phyloP scores from a whole-genome alignment of 2,888 invertebrate genomes.

The Dasysyrphus albostriatus region DNA sequence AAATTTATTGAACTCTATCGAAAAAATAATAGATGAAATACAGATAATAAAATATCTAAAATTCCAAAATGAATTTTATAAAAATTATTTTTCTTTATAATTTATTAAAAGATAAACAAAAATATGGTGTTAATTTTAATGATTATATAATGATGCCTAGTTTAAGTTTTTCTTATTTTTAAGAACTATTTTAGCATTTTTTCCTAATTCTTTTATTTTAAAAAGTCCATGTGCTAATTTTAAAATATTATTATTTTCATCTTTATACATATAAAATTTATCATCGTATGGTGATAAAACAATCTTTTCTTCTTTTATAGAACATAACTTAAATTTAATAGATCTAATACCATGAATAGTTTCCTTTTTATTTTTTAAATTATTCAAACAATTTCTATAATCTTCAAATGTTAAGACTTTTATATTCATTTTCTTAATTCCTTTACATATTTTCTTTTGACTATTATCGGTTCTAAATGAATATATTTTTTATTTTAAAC shows the following conservation, averaged over 20 bases:
- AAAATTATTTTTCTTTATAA: conserved; percentile 1
- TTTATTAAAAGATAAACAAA: not conserved
- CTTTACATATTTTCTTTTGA: conserved; percentile 20
- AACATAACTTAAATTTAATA: conserved; percentile 28
- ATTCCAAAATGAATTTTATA: not conserved
- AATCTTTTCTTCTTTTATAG: not conserved
- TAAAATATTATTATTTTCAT: conserved; percentile 2
- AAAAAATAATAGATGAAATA: not conserved
- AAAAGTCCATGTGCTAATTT: not conserved
- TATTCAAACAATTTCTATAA: conserved; percentile 8
- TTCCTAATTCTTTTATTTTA: conserved; percentile 2
- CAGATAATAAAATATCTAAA: not conserved
- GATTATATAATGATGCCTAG: not conserved
- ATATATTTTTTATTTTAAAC: conserved; percentile 9
- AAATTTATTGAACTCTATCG: not conserved
- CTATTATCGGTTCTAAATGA: conserved; percentile 20
- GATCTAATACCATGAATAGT: not conserved
- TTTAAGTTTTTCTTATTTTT: not conserved
- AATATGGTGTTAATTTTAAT: not conserved
- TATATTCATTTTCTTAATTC: conserved; percentile 36
- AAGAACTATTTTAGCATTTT: not conserved
- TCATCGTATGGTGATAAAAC: too few species aligned
- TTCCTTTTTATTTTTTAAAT: not conserved
- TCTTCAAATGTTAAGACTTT: conserved; percentile 22
- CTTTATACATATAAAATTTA: not conserved